Percentiles rank a stretch among this genome's conserved stretches.
Conservation (phyloP, 2,888 invertebrate genomes). For the Luffia ferchaultella region DNA sequence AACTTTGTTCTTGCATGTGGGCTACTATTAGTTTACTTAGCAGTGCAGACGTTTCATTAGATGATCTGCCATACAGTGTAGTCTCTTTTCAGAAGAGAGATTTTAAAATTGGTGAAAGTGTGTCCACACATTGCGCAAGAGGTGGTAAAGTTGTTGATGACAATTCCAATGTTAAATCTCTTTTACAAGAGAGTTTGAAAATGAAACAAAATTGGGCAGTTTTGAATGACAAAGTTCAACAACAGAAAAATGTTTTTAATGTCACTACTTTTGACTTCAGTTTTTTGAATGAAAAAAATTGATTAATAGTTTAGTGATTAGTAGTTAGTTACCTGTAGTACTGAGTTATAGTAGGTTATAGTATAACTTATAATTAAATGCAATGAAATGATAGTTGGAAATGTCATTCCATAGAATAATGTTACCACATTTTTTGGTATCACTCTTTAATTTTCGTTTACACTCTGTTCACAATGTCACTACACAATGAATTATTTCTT, state of each 20-base stretch:
- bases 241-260: slow-evolving; percentile 36
- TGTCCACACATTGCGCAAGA: slow-evolving; percentile 37
- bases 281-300: slow-evolving; percentile 32
- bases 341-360: no score
- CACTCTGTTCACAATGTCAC: no score
- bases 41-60: slow-evolving; percentile 36
- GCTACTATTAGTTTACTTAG: slow-evolving; percentile 43
- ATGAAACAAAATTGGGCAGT: slow-evolving; percentile 36
- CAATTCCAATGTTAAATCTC: slow-evolving; percentile 40
- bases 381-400: no score
- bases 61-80: slow-evolving; percentile 50
- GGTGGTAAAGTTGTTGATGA: slow-evolving; percentile 21
- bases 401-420: no score
- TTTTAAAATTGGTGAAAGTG: slow-evolving; percentile 52
- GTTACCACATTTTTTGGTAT: no score
- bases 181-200: slow-evolving; percentile 50
- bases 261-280: slow-evolving; percentile 42
- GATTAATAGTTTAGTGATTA: not conserved
- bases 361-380: no score
- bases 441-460: no score
- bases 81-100: slow-evolving; percentile 53
- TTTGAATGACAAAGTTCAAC: slow-evolving; percentile 37
- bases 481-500: no score
- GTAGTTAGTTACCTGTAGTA: no score
- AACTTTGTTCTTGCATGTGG: slow-evolving; percentile 46